Evolutionary conservation across 2,797 vertebrate species (phyloP), one percentile per base, ranked within the genome.

Genomic region (Cheirogaleus major): DNA sequence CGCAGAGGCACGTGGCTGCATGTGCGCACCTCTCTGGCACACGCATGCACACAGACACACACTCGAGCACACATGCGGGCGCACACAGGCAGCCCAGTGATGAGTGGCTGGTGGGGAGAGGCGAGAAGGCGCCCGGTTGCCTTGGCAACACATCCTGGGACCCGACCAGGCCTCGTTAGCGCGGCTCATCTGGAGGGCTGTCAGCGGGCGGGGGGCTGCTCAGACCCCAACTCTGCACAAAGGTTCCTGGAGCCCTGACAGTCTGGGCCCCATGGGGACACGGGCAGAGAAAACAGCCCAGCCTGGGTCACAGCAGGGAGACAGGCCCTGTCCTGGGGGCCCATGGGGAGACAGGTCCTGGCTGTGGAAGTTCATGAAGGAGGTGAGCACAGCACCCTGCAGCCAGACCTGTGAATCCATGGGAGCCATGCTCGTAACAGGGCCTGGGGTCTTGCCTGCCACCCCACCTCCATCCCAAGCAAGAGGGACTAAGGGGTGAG

Each of bases 81-180:
- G 35, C 76, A 43, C 86, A 18, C 82, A 41, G 15, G n/a, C 63
- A 23, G 67, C 94, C 91, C 38, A 32, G 59, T 22, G 50, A 32
- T 8, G n/a, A 67, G 89, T 4, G 81, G 67, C 89, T 61, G 79
- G 59, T 32, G 32, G 78, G 69, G 35, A 89, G 55, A 75, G 82
- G 57, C n/a, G 3, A 52, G 52, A 57, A 59, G 65, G 84, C 18
- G 0, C 50, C 79, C 1, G 2, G 96, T 96, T 94, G 93, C 95
- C 96, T 84, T 84, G 81, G 96, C 92, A 97, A 97, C 95, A 30
- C 80, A 83, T 93, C 93, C 95, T 69, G 78, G 93, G 81, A 48
- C 79, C 79, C 2, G 0, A 82, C 75, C 9, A 17, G 81, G 78
- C 85, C 80, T 93, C 2, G 0, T 48, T 4, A 23, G 38, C 0